Evolutionary conservation across 2,888 invertebrate species (phyloP), one percentile per base, ranked within the genome.

Genomic region (Nycteola revayana): DNA sequence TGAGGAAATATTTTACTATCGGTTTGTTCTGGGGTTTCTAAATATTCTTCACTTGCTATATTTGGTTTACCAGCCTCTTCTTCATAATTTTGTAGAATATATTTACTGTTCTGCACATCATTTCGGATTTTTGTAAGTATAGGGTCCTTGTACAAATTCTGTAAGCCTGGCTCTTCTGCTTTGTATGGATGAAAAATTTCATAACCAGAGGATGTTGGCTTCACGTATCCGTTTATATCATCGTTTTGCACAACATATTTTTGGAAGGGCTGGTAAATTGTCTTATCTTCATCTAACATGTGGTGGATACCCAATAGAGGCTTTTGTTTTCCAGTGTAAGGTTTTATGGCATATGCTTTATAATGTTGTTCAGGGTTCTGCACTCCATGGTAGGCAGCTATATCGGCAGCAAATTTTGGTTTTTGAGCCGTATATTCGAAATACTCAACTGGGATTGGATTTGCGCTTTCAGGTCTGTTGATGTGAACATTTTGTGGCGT

Each of bases 131-230:
- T 78, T 28, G 60, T 52, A 39, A 83, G 42, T 2, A 78, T 49
- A n/a, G 84, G 81, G 49, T 87, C 81, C 51, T 74, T 75, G 28
- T 86, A 81, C 24, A 87, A 60, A 9, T 68, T 60, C 46, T 81
- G 66, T 23, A 88, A 60, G 3, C 74, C 75, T 8, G 79, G 80
- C 42, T 75, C 75, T 49, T 88, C 87, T 0, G 70, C 71, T 59
- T 82, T 67, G 27, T 89, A 89, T 0, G 89, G 88, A 52, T 89
- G 87, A 32, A 73, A 87, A 2, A 85, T 64, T 63, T 87, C 82
- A 56, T 82, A 87, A 27, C 71, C 73, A 2, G 68, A 67, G 1
- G 72, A 58, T 3, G 56, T 59, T 2, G 88, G 86, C 17, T 58
- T 57, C 0, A 64, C 67, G 21, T 66, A 55, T 9, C 46, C 37